A percentile compares a stretch with the other conserved stretches of the same genome.
These are phyloP conservation scores for Physella acuta DNA, from an alignment of 1,140 invertebrate genomes.

Conservation along the genomic window DNA sequence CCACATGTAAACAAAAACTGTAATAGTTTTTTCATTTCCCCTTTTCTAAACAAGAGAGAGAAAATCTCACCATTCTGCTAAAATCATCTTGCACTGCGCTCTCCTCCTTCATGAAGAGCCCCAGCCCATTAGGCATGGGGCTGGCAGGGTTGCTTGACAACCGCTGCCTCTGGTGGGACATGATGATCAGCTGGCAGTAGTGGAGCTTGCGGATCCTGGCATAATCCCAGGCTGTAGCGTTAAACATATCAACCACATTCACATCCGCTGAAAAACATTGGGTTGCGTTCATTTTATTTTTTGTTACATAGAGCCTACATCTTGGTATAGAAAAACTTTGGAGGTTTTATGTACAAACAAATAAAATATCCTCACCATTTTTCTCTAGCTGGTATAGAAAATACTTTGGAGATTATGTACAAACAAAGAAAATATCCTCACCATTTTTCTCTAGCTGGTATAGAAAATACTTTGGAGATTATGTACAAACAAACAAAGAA, in stretches of 20 bases:
- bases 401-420: too few species aligned
- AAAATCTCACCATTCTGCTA: conserved; percentile 22
- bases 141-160: conserved; percentile 43
- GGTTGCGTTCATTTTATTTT: too few species aligned
- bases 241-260: conserved; percentile 46
- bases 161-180: conserved; percentile 55
- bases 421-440: too few species aligned
- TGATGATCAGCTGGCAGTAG: conserved; percentile 59
- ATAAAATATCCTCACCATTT: conserved; percentile 48
- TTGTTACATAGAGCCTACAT: too few species aligned
- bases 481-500: too few species aligned
- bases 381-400: conserved; percentile 53
- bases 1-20: too few species aligned
- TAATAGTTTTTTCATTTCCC: too few species aligned
- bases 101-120: conserved; percentile 29
- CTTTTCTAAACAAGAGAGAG: neutral
- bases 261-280: conserved; percentile 54
- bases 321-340: too few species aligned
- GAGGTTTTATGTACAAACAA: too few species aligned
- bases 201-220: conserved; percentile 54
- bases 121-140: conserved; percentile 44
- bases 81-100: conserved; percentile 28
- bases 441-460: conserved; percentile 55
- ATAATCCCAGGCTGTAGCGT: conserved; percentile 58
- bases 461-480: too few species aligned